Evolutionary conservation across 2,888 invertebrate species (phyloP), one percentile per base, ranked within the genome.

Genomic region (Orthosia incerta): DNA sequence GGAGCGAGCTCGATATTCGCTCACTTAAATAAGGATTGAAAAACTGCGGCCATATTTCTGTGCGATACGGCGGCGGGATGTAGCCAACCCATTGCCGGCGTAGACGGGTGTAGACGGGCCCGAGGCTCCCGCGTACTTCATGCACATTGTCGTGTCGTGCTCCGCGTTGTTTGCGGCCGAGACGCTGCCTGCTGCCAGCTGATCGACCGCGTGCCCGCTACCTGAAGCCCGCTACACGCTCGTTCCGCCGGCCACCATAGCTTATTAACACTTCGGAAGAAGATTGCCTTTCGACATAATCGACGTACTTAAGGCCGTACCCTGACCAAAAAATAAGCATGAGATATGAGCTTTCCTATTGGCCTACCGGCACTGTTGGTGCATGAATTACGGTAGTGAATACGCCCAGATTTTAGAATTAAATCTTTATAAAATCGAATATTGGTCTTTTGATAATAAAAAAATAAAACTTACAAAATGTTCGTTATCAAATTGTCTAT

Each of bases 11-110:
- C 80, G 83, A 84, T 83, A 83, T 80, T 74, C 63, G 15, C 51
- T 69, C 76, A 78, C 83, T 83, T 76, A 85, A 78, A 77, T 84
- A 86, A 79, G 60, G 76, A 84, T 77, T 80, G 80, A 86, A 83
- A 84, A 86, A 86, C 67, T 80, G 80, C 61, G 62, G 70, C 60
- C 71, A 84, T 84, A 82, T 86, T 23, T 82, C 68, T 78, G 64
- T 48, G 69, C 69, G 68, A 66, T 71, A 71, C 60, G 71, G 20
- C 48, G 61, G 55, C 55, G 26, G 55, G 61, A n/a, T 62, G 57
- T 31, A 57, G 60, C 59, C 63, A 50, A 55, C 20, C 60, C 63
- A 50, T 61, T 74, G 61, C 57, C 31, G 60, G 66, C 61, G n/a
- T n/a, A n/a, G n/a, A n/a, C n/a, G n/a, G 53, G 12, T 57, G 64